Percentiles rank a stretch among this genome's conserved stretches.
Evolutionary conservation across 2,797 vertebrate genomes (phyloP).

Genomic region (Hydrolagus colliei): DNA sequence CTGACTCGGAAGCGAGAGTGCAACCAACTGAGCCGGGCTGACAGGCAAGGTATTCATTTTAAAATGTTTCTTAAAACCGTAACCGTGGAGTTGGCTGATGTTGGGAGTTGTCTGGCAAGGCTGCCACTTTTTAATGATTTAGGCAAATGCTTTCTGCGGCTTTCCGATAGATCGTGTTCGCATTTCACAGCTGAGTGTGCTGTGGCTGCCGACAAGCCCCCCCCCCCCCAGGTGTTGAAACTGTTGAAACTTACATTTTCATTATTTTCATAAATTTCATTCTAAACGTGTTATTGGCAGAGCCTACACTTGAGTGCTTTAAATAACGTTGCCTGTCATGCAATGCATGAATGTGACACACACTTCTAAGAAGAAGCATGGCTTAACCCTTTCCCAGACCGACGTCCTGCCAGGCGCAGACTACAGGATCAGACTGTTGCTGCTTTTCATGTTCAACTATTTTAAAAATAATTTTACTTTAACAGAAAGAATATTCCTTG

Average conservation of each 20-base stretch:
- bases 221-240: no score
- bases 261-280: constrained; percentile 24
- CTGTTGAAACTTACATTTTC: constrained; percentile 17
- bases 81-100: background rate
- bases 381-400: background rate
- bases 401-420: background rate
- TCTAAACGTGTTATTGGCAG: constrained; percentile 9
- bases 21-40: no score
- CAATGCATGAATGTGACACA: background rate
- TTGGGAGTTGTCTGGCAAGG: background rate
- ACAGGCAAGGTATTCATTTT: no score
- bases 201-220: background rate
- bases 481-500: no score
- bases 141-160: background rate
- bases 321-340: constrained; percentile 7
- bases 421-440: background rate
- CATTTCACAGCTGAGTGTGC: background rate
- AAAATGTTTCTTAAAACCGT: background rate
- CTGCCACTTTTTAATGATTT: constrained; percentile 3
- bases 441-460: background rate
- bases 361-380: background rate
- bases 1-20: no score
- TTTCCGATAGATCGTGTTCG: background rate
- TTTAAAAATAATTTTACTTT: no score
- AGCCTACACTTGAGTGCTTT: background rate